Conservation (phyloP, 2,888 invertebrate species). For the Lasioglossum calceatum region DNA sequence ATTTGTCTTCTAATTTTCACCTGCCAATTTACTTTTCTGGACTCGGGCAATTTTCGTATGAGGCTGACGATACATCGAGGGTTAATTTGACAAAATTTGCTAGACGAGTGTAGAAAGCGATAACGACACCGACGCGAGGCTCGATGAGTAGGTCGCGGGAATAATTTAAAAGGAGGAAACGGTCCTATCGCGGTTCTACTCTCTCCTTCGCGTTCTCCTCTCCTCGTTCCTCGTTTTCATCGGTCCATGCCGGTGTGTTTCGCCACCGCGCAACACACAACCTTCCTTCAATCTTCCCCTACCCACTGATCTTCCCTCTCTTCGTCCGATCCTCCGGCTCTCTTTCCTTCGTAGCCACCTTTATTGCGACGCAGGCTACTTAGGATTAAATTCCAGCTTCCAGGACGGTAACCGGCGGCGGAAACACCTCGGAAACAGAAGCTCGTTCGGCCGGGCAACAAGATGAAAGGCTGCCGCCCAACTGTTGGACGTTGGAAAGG, state of each 20-base stretch:
- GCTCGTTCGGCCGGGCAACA: slow-evolving; percentile 74
- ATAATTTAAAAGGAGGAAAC: slow-evolving; percentile 61
- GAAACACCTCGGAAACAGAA: slow-evolving; percentile 82
- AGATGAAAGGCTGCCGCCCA: slow-evolving; percentile 80
- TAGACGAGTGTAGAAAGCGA: not conserved
- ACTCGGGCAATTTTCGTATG: too few species aligned
- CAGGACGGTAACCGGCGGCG: slow-evolving; percentile 81
- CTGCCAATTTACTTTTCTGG: too few species aligned
- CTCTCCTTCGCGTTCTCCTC: slow-evolving; percentile 7
- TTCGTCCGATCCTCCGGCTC: not conserved
- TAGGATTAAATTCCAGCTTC: slow-evolving; percentile 81
- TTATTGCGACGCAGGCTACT: slow-evolving; percentile 75
- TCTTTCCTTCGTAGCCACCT: slow-evolving; percentile 28
- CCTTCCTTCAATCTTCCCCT: slow-evolving; percentile 15
- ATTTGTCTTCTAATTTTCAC: not conserved
- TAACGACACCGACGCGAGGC: slow-evolving; percentile 25
- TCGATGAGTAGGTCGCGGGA: slow-evolving; percentile 37
- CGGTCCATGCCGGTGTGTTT: slow-evolving; percentile 31
- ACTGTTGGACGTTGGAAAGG: slow-evolving; percentile 65
- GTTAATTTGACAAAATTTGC: not conserved
- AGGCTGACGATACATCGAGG: not conserved
- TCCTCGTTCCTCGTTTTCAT: slow-evolving; percentile 16
- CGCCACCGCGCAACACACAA: slow-evolving; percentile 28
- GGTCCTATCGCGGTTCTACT: slow-evolving; percentile 45
- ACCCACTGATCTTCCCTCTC: not conserved